phyloP scores from a whole-genome alignment of 2,797 vertebrate species.

The Brachyrhaphis roseni region DNA sequence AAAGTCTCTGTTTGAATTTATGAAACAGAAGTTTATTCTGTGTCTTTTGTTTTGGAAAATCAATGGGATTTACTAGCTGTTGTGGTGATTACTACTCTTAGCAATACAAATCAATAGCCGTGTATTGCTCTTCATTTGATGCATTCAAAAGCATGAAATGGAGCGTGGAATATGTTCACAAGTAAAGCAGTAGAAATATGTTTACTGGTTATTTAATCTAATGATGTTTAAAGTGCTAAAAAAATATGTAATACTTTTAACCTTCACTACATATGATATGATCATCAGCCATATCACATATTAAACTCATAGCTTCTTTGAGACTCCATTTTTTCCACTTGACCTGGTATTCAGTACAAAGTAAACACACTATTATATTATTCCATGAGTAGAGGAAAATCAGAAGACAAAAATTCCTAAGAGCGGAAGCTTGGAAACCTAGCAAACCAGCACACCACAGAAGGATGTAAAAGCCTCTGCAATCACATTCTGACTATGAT shows the following conservation, averaged over 20 bases:
- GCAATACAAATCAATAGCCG: background rate
- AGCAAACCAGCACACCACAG: no score
- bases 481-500: background rate
- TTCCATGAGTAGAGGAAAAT: background rate
- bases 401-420: background rate
- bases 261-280: background rate
- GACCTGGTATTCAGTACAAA: background rate
- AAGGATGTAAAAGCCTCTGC: background rate
- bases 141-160: background rate
- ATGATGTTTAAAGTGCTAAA: background rate
- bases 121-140: background rate
- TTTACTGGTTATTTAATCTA: background rate
- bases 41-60: background rate
- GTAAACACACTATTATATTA: background rate
- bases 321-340: background rate
- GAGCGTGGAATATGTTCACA: background rate
- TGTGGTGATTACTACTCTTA: background rate
- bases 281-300: background rate
- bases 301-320: background rate
- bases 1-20: background rate
- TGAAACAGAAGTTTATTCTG: background rate
- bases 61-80: background rate
- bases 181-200: background rate
- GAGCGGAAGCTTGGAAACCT: background rate
- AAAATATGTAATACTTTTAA: background rate